Evolutionary conservation across 2,888 invertebrate genomes (phyloP).

Genomic region (Amaurobius ferox): DNA sequence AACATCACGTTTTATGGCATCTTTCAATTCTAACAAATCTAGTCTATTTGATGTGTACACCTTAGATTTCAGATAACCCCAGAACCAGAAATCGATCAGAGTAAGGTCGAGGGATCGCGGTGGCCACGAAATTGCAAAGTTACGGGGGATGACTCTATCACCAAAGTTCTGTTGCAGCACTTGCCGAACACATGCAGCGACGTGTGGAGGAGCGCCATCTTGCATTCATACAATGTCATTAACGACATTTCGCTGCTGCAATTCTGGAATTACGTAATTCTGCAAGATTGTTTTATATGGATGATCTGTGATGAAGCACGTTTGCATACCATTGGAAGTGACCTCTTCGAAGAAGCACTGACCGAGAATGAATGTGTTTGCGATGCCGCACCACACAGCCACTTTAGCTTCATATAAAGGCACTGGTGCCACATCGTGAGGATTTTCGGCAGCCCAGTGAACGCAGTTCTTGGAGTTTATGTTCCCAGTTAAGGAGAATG

Average conservation of each 20-base stretch:
- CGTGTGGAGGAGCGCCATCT: slow-evolving; percentile 4
- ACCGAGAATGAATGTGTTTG: not conserved
- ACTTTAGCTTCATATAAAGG: slow-evolving; percentile 17
- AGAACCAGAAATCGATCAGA: not conserved
- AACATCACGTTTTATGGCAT: not conserved
- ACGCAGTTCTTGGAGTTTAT: not conserved
- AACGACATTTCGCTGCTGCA: not conserved
- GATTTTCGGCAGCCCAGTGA: not conserved
- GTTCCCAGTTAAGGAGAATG: not conserved
- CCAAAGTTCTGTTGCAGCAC: not conserved
- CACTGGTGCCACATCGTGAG: not conserved
- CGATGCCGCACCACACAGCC: not conserved
- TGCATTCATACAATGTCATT: too few species aligned
- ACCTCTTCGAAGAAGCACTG: slow-evolving; percentile 1
- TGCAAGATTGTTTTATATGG: not conserved
- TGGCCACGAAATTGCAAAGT: not conserved
- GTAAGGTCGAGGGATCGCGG: not conserved
- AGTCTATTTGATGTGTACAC: not conserved
- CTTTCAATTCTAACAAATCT: not conserved
- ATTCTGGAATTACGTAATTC: slow-evolving; percentile 4
- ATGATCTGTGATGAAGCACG: not conserved
- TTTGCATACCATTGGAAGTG: not conserved
- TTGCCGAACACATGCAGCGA: too few species aligned
- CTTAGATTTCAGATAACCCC: not conserved
- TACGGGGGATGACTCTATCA: not conserved